Base-by-base conservation (phyloP, 2,888 invertebrate genomes). In the Campopleginae sp. region DNA sequence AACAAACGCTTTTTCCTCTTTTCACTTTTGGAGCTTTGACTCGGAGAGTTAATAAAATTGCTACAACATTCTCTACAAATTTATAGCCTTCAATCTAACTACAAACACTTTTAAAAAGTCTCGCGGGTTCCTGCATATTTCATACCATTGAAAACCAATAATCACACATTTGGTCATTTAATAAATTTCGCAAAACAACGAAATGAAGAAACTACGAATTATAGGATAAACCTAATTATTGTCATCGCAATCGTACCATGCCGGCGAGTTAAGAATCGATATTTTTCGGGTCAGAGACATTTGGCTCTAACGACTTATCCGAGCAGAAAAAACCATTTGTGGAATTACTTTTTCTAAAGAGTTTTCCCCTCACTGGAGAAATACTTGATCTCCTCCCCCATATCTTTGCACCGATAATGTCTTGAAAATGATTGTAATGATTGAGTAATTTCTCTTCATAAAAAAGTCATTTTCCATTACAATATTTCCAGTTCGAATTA, bases 221-320 rank as follows among this genome's bases (percentile, higher is more conserved):
- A 88, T 90, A 91, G 89, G 89, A 91, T 89, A 89, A 88, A 89
- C 89, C 90, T 88, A 85, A 87, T 93, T 93, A 93, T 93, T 92
- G 93, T 93, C 93, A 92, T 93, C 93, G 91, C 92, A 93, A 92
- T 89, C 89, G 89, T 48, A 38, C 61, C 31, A 87, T 91, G 90
- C 86, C 89, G 89, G 92, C 88, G 89, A 90, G 86, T 87, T 88
- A 88, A 86, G 89, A 91, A 90, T 89, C 88, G 88, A 88, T 88
- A 88, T 87, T 86, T 86, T 87, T 80, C 88, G 79, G 75, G 88
- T 87, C 88, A 87, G 88, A 84, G 84, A 87, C 48, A 68, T 80
- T 86, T 86, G 84, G 86, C 86, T 86, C 87, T 68, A 83, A 51
- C 70, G 75, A 65, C 84, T 80, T 48, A 70, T 82, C 31, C 38